Evolutionary conservation across 2,797 vertebrate genomes (phyloP), one percentile per base, ranked within the genome.

Genomic region (Micromesistius poutassou): DNA sequence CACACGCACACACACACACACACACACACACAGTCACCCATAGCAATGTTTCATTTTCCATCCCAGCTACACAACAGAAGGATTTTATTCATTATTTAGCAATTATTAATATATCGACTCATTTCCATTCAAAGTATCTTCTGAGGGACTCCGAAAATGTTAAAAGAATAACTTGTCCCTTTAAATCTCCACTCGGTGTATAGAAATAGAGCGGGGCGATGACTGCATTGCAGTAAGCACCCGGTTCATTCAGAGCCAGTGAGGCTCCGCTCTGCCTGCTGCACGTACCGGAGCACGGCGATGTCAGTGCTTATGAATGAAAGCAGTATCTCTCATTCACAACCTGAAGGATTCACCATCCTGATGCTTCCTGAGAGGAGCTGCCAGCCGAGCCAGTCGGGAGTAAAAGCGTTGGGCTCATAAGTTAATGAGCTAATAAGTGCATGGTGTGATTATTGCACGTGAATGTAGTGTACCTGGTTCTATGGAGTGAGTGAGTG

Each of bases 281-380:
- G 46, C 46, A 22, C 46, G 4, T 22, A 19, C 46, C 46, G 16
- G 40, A 42, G 40, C 40, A 2, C 10, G 40, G 40, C 46, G 74
- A 74, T 76, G 81, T 78, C 74, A 42, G 55, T 0, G 75, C 80
- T 87, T 86, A 83, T 87, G 82, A 90, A 90, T 86, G 81, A 89
- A 83, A 5, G 2, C 74, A 35, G 82, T 80, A 74, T 66, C 77
- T 76, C 74, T 7, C 71, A 22, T 9, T 30, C 30, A 71, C 70
- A 12, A 55, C 35, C 28, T 9, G 8, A 8, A 12, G 9, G 38
- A 12, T 25, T 76, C 19, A 3, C 30, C n/a, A 35, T 55, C 55
- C 13, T 14, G 66, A 8, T 9, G 55, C 25, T 62, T 62, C 55
- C 22, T n/a, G 6, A 25, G 55, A 62, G 55, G 55, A 25, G 8